Base-by-base conservation (phyloP, 2,888 invertebrate species). In the Sphecodes monilicornis region DNA sequence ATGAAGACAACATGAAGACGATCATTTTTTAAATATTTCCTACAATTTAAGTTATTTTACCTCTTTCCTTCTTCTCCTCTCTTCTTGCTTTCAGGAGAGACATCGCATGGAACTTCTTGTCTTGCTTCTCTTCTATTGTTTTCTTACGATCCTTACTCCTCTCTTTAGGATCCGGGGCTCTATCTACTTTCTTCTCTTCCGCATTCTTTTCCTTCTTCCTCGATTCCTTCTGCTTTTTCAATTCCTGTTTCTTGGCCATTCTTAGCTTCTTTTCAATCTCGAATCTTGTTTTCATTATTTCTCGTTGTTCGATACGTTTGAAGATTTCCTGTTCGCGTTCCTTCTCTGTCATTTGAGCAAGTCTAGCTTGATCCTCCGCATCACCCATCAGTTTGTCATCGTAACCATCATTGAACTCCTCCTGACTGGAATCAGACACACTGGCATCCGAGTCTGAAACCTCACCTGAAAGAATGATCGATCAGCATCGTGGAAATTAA, bases 361-460 rank as follows among this genome's bases (percentile, higher is more conserved):
- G 95, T 0, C 98, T 95, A 1, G 98, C 97, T 91, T 98, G 97
- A 95, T 99, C 99, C 90, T 98, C 99, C 84, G 98, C 99, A 94
- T 99, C 99, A 0, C 99, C 99, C 97, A 99, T 99, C 43, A 99
- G 96, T 93, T 99, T 98, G 87, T 99, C 99, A 94, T 99, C 99
- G 91, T 98, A 99, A 86, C 99, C 99, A 95, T 99, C 99, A 93
- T 98, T 97, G 93, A 99, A 99, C 94, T 99, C 98, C 89, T 97
- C 97, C 87, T 98, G 97, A 78, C 96, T 96, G 0, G 96, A 96
- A 88, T 96, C 96, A 69, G 96, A 96, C 8, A 96, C 96, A 89
- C 96, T 96, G 1, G 95, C 96, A 74, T 95, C 95, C 0, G 96
- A 95, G 79, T 96, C 96, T 0, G 98, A 98, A 0, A 98, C 98